phyloP scores from a whole-genome alignment of 2,888 invertebrate species.

The Acanthosoma haemorrhoidale region DNA sequence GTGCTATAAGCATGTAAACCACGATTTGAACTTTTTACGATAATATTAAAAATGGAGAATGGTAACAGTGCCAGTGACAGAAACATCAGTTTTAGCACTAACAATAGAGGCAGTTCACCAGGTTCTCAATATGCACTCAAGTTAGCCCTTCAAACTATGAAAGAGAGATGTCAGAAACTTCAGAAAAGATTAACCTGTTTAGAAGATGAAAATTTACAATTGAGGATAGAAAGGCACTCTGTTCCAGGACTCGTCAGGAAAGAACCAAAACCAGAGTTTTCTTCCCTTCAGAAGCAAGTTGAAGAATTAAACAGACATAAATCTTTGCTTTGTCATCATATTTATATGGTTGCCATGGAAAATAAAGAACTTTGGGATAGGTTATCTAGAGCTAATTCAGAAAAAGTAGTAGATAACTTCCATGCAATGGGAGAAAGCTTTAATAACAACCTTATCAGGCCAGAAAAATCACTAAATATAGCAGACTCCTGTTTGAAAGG shows the following conservation, averaged over 20 bases:
- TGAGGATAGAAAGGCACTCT: conserved; percentile 48
- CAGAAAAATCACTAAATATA: conserved; percentile 35
- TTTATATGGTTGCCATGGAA: conserved; percentile 74
- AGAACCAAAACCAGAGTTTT: conserved; percentile 46
- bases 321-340: conserved; percentile 67
- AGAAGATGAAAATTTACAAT: conserved; percentile 69
- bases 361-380: conserved; percentile 75
- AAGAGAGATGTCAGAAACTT: conserved; percentile 70
- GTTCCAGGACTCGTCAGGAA: conserved; percentile 28
- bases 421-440: conserved; percentile 51
- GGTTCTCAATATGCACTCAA: conserved; percentile 41
- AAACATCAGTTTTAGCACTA: conserved; percentile 6
- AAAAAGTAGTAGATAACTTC: conserved; percentile 53
- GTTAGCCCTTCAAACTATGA: conserved; percentile 71
- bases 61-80: neutral
- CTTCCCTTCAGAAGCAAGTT: conserved; percentile 57
- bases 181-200: conserved; percentile 63
- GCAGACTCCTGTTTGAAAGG: conserved; percentile 22
- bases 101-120: neutral
- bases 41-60: neutral
- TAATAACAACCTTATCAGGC: conserved; percentile 46
- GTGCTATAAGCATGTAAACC: no score
- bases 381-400: conserved; percentile 59
- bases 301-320: conserved; percentile 68
- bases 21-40: no score